Evolutionary conservation across 2,797 vertebrate genomes (phyloP), one percentile per base, ranked within the genome.

Genomic region (Zonotrichia albicollis): DNA sequence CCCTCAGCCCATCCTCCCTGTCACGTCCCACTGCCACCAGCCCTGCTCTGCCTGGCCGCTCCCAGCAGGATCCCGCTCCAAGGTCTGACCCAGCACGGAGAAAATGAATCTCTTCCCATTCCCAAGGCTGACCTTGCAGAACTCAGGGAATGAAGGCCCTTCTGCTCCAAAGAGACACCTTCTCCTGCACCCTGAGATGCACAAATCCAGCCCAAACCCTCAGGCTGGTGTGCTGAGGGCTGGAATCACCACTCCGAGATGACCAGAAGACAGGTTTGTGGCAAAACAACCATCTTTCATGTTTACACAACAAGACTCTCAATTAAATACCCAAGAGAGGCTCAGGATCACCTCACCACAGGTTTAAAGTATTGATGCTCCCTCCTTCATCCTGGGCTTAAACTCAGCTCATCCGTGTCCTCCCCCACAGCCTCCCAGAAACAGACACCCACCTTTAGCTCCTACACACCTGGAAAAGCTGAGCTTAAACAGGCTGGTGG

Each of bases 211-310:
- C 13, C 27, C 57, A 81, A 74, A 67, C 15, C 9, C 11, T 43
- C 48, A 13, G 18, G 8, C 16, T 16, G 23, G 5, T 34, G 3
- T 2, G 16, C 29, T 27, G 6, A 5, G 48, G 40, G 34, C 53
- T 74, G 38, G 60, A 81, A 71, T 67, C 5, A 0, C 34, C 0
- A 1, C 46, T 54, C 18, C 0, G 0, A 53, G 34, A 13, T 1
- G 13, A 82, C 55, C 38, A 54, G 43, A 6, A 53, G 11, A 43
- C 48, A 50, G 29, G 14, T 22, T 54, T 46, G 25, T 27, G 42
- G 51, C 29, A 75, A 16, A 67, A 36, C 22, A 57, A n/a, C 14
- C 5, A 29, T 15, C 8, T 29, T 34, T 65, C 1, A 0, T 1
- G 7, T 54, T 51, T 46, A 14, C n/a, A 54, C 17, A 14, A 30